phyloP scores from a whole-genome alignment of 2,113 vertebrate species.

The Hippocampus guttulatus region DNA sequence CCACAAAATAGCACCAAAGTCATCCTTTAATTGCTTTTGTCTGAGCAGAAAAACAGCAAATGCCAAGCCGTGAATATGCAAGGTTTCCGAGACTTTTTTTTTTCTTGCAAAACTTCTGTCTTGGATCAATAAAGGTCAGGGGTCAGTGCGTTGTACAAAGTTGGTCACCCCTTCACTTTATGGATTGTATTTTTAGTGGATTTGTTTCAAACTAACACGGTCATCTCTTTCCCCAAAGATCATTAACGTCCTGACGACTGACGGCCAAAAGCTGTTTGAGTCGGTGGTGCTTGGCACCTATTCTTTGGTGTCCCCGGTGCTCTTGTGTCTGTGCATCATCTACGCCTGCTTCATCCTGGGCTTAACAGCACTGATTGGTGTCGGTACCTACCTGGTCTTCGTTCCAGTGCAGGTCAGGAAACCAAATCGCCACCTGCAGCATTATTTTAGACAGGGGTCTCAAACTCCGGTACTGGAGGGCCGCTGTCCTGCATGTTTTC shows the following conservation, averaged over 20 bases:
- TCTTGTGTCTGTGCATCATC: slow-evolving; percentile 59
- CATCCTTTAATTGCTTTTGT: background rate
- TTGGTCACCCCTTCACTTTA: no score
- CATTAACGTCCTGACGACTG: slow-evolving; percentile 75
- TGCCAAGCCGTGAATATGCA: background rate
- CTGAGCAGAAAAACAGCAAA: background rate
- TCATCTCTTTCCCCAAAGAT: slow-evolving; percentile 54
- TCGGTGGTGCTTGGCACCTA: slow-evolving; percentile 70
- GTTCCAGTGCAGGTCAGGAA: slow-evolving; percentile 72
- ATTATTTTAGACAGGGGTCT: background rate
- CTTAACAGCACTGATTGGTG: slow-evolving; percentile 72
- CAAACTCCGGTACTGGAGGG: no score
- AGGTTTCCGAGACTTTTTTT: no score
- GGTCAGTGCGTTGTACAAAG: no score
- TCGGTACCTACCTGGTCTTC: slow-evolving; percentile 64
- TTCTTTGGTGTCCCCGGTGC: slow-evolving; percentile 57
- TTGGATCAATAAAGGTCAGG: no score
- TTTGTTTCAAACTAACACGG: no score
- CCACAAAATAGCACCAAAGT: background rate
- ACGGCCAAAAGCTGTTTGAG: slow-evolving; percentile 77
- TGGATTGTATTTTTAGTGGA: no score
- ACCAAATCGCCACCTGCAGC: background rate
- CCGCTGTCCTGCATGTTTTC: no score
- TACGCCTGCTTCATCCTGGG: slow-evolving; percentile 74
- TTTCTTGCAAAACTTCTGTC: no score